Evolutionary conservation across 2,113 vertebrate species (phyloP).

Genomic region (Rhynchopsitta pachyrhyncha): DNA sequence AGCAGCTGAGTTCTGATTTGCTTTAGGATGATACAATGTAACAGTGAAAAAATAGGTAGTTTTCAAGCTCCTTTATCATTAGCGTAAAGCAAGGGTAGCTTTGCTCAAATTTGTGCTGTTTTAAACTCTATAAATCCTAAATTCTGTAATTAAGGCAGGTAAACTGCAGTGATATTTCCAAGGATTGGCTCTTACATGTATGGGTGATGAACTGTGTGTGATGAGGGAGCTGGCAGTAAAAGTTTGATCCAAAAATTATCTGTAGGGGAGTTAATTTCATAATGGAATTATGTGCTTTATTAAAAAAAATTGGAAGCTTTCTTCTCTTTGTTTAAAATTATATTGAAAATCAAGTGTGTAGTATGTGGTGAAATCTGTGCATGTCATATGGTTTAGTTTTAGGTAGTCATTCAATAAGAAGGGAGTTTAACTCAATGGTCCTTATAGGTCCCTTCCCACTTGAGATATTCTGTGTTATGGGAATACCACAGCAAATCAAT

Average conservation of each 20-base stretch:
- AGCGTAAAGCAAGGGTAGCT: neutral
- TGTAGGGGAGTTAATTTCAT: neutral
- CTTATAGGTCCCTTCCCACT: neutral
- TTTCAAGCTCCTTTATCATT: neutral
- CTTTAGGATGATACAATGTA: neutral
- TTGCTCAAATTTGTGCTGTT: neutral
- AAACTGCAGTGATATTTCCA: neutral
- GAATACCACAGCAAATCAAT: neutral
- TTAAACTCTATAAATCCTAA: neutral
- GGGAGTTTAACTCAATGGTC: neutral
- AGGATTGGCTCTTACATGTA: accelerated
- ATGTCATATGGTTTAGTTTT: neutral
- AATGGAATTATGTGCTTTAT: neutral
- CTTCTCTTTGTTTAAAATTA: neutral
- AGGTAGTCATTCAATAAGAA: neutral
- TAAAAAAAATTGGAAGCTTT: neutral
- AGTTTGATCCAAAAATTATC: neutral
- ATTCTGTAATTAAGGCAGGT: neutral
- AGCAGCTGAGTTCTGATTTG: neutral
- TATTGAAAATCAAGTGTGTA: neutral
- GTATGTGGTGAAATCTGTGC: neutral
- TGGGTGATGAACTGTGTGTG: accelerated
- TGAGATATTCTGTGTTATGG: neutral
- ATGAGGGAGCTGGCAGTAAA: neutral
- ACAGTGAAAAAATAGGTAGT: neutral